Conservation (phyloP, 2,797 vertebrate species). For the Pygocentrus nattereri region DNA sequence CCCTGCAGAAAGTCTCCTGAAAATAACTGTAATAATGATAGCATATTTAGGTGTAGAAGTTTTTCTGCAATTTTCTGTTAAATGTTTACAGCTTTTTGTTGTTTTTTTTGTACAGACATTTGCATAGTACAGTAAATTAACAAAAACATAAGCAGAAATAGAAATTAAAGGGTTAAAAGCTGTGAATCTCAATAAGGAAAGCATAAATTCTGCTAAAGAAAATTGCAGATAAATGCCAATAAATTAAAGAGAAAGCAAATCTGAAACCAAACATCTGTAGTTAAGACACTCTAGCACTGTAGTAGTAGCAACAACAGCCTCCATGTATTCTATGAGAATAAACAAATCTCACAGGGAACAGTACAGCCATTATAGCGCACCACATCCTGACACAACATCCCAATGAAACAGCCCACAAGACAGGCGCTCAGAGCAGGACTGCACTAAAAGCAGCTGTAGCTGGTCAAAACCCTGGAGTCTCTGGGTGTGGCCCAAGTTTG, state of each 20-base stretch:
- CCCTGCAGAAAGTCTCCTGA: too few species aligned
- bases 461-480: conserved; percentile 15
- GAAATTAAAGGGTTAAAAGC: too few species aligned
- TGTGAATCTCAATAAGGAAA: too few species aligned
- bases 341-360: background rate
- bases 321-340: background rate
- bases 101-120: too few species aligned
- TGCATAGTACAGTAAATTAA: too few species aligned
- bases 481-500: conserved; percentile 40
- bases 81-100: too few species aligned
- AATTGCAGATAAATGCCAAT: background rate
- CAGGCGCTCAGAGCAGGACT: background rate
- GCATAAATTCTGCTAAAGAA: background rate
- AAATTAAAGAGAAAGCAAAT: background rate
- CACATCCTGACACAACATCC: conserved; percentile 4
- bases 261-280: background rate
- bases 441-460: conserved; percentile 29
- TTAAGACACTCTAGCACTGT: background rate
- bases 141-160: too few species aligned
- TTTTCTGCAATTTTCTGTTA: too few species aligned
- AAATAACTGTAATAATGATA: too few species aligned
- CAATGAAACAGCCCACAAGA: background rate
- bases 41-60: too few species aligned
- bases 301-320: background rate
- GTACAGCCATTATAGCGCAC: conserved; percentile 8